Base-by-base conservation (phyloP, 2,113 vertebrate genomes). In the Willisornis vidua region DNA sequence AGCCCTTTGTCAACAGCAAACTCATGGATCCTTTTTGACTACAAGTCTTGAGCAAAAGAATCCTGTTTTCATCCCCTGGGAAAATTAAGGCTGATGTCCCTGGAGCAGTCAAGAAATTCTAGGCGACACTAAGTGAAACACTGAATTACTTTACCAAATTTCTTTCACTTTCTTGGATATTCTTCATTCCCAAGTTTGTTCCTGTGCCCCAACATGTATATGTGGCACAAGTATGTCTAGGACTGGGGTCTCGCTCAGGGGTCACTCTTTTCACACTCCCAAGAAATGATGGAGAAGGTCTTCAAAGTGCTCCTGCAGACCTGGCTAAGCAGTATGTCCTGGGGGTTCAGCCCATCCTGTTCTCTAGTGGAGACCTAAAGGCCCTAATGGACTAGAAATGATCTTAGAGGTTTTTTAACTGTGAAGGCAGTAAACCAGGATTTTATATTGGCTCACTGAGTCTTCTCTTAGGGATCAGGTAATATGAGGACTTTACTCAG, bases 311-410 rank as follows among this genome's bases (percentile, higher is more conserved):
- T 91, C 5, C 26, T 24, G n/a, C 10, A 66, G 28, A 49, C 23
- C 17, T 39, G 26, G 26, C n/a, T 59, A 43, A 70, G 6, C 10
- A 16, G 2, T 15, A 10, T 72, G 25, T 59, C 25, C 22, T 35
- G 3, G 3, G 12, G 4, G 3, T 12, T 63, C 45, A 63, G 5
- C 8, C n/a, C 5, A 1, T 19, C 7, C 31, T 3, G 0, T 26
- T 76, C 29, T 82, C 25, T 65, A 33, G 3, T 24, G 15, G 39
- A 61, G 46, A 23, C 18, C 14, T 49, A 61, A 29, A 9, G 11
- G 12, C 15, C 24, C 10, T 45, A 48, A 65, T 19, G 12, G 23
- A 51, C 6, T 72, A 45, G 26, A 54, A 81, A 5, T 23, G 4
- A 4, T 48, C 23, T 72, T 39, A 29, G 8, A 46, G 16, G 6